Conservation (phyloP, 2,888 invertebrate genomes). For the Agrochola circellaris region DNA sequence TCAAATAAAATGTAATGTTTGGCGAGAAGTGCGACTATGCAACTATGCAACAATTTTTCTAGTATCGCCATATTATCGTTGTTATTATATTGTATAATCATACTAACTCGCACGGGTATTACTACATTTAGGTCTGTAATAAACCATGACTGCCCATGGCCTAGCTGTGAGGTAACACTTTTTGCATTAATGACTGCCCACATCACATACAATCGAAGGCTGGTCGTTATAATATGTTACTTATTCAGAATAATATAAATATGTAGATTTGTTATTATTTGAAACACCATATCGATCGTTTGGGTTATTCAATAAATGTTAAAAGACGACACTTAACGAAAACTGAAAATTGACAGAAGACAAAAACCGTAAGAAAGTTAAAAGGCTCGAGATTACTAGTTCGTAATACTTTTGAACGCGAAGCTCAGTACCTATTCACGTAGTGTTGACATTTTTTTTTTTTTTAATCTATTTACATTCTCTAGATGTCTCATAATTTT, state of each 20-base stretch:
- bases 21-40: neutral
- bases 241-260: neutral
- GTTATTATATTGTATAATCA: slow-evolving; percentile 42
- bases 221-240: slow-evolving; percentile 18
- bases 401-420: too few species aligned
- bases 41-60: slow-evolving; percentile 3
- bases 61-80: slow-evolving; percentile 18
- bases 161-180: slow-evolving; percentile 48
- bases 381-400: too few species aligned
- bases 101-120: slow-evolving; percentile 24
- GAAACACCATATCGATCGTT: too few species aligned
- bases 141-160: slow-evolving; percentile 58
- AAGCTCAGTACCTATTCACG: too few species aligned
- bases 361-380: too few species aligned
- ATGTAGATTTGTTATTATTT: too few species aligned
- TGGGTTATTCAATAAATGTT: too few species aligned
- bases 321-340: too few species aligned
- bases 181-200: slow-evolving; percentile 49
- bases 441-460: too few species aligned
- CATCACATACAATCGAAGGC: slow-evolving; percentile 59
- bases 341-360: too few species aligned
- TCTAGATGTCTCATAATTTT: too few species aligned
- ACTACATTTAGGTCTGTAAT: slow-evolving; percentile 47
- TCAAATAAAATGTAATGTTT: neutral
- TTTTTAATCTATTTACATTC: too few species aligned